Evolutionary conservation across 2,888 invertebrate species (phyloP), one percentile per base, ranked within the genome.

Genomic region (Temnothorax ravouxi): DNA sequence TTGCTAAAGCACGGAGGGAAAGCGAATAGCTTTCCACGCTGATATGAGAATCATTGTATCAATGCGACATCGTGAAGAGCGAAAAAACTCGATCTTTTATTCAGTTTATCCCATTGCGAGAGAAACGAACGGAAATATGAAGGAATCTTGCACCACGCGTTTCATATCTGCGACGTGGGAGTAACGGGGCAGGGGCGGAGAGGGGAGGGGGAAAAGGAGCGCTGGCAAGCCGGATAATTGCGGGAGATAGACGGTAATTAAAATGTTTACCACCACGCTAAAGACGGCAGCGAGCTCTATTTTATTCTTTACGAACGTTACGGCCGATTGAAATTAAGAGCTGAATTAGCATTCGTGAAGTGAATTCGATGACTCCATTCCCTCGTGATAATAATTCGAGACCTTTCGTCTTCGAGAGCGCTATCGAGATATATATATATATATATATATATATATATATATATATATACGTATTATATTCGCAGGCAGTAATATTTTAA

Each of bases 211-310:
- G 21, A 5, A 25, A 9, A 21, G 41, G 8, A 41, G 21, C 21
- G 18, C 1, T 41, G 29, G 21, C 21, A 21, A 71, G 44, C 21
- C 41, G 50, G 69, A 54, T 84, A 80, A 84, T 76, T 69, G 69
- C 67, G 54, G n/a, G 54, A 69, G 59, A 64, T 82, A 83, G 76
- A 69, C 44, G 76, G 41, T 67, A 84, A 84, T 84, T 84, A 84
- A 71, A 84, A 84, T 83, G 83, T 84, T 83, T 71, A 50, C 59
- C 76, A 29, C 50, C 76, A 18, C 64, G 64, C 52, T 54, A 76
- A 67, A 47, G 72, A 52, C 34, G 74, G 52, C 52, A 44, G 50
- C 29, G 71, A 29, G 74, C 54, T 56, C 18, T 47, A 72, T 47
- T 81, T 72, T 59, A 25, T 50, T n/a, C 41, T 56, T 72, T 15